Base-by-base conservation (phyloP, 2,113 vertebrate species). In the Gallinago paraguaiae region DNA sequence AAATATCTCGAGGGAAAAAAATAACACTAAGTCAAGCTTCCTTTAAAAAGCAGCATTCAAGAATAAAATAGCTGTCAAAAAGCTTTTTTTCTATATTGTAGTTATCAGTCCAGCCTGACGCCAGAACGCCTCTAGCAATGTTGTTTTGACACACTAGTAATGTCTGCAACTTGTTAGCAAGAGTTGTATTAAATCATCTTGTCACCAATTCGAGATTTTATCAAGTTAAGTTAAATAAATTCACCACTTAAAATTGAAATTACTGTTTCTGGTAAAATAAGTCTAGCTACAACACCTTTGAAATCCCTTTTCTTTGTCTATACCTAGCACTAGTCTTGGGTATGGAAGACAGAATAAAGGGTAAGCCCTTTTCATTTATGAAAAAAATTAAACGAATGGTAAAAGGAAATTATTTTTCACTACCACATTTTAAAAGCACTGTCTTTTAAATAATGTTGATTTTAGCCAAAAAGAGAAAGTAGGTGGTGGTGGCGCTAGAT, bases 91-190 rank as follows among this genome's bases (percentile, higher is more conserved):
- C 56, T 95, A 17, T 76, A 45, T 35, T 39, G 85, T 27, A 78
- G 41, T 92, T 91, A 89, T 95, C 83, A 89, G 93, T 79, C 90
- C 96, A 93, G 92, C 54, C 78, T 53, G 74, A 41, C 2, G 31
- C 74, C 82, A 81, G 61, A 87, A 82, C 57, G 91, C 85, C 88
- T 92, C 86, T 67, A 87, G 88, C 87, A 95, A 39, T 89, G 83
- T 45, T 74, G 31, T 92, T 96, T 56, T 96, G 76, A 84, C 68
- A 88, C 68, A 72, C 48, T 91, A 85, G 68, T 86, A 95, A 92
- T 65, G 82, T 82, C 96, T 97, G 83, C 72, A 95, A 75, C 86
- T 97, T 97, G 95, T 97, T 96, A 94, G 80, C 48, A 79, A 83
- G 69, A 70, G n/a, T 33, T 92, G 28, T 77, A 96, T 96, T 96